A percentile compares a stretch with the other conserved stretches of the same genome.
Evolutionary conservation across 2,113 vertebrate genomes (phyloP).

Genomic region (Pterocles burchelli): DNA sequence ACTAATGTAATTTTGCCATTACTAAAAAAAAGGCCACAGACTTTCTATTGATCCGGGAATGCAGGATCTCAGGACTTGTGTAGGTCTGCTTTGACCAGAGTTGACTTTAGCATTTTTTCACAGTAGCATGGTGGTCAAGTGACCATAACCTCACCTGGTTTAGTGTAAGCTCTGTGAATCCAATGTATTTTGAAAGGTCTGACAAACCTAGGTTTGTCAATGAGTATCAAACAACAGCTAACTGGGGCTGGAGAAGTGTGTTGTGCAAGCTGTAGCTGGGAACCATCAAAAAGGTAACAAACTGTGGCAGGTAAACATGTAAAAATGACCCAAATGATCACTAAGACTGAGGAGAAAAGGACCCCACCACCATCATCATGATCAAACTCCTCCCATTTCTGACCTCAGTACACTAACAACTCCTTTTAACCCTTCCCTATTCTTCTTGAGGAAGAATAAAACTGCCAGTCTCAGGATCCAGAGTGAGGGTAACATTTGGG

Average conservation of each 20-base stretch:
- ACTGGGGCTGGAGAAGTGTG: accelerated
- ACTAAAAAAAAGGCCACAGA: background rate
- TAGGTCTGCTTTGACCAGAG: background rate
- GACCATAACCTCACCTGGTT: background rate
- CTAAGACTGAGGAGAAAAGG: background rate
- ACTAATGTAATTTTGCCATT: background rate
- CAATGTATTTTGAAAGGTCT: background rate
- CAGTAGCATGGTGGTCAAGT: background rate
- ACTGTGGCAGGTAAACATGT: background rate
- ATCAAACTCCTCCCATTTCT: background rate
- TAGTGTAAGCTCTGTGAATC: background rate
- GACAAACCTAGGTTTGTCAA: background rate
- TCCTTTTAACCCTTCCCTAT: background rate
- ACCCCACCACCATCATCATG: background rate
- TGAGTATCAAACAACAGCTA: background rate
- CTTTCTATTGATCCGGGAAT: background rate
- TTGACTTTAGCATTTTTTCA: background rate
- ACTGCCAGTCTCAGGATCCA: background rate
- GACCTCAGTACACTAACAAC: accelerated
- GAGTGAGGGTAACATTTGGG: background rate
- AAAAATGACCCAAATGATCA: background rate
- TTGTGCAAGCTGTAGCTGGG: background rate
- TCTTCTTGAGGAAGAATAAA: background rate
- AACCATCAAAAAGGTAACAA: background rate
- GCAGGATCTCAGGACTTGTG: background rate